A percentile compares a stretch with the other conserved stretches of the same genome.
Conservation (phyloP, 2,113 vertebrate genomes). For the Psittacula cyanocephala region DNA sequence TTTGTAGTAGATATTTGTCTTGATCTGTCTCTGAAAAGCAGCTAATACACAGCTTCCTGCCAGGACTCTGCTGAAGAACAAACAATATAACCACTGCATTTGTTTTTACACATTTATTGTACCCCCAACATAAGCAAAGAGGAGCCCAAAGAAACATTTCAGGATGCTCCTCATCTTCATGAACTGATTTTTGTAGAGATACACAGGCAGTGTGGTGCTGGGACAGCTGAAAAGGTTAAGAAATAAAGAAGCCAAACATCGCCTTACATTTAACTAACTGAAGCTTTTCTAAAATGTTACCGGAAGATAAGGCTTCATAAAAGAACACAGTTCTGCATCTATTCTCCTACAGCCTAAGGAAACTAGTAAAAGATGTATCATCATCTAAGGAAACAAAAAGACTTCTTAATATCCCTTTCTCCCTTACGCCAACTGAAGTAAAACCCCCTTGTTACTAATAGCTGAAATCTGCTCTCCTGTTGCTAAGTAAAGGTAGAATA, state of each 20-base stretch:
- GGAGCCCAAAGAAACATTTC: not conserved
- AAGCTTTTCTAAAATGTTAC: not conserved
- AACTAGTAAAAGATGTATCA: not conserved
- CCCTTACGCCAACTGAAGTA: not conserved
- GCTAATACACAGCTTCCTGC: not conserved
- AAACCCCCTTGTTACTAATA: not conserved
- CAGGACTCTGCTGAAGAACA: not conserved
- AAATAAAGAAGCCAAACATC: not conserved
- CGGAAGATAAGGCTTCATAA: not conserved
- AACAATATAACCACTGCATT: not conserved
- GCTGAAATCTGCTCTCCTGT: not conserved
- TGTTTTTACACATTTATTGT: not conserved
- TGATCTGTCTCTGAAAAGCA: not conserved
- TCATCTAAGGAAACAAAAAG: not conserved
- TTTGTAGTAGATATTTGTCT: not conserved
- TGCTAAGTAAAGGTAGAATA: not conserved
- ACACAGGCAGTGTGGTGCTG: not conserved
- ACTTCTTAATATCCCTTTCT: not conserved
- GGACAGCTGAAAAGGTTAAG: not conserved
- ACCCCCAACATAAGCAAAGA: not conserved
- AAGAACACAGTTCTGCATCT: not conserved
- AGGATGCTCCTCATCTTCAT: not conserved
- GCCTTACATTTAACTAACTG: not conserved
- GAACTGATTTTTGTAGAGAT: not conserved
- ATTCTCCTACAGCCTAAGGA: not conserved